Conservation (phyloP, 2,797 vertebrate genomes). For the Enteromius mattozi region DNA sequence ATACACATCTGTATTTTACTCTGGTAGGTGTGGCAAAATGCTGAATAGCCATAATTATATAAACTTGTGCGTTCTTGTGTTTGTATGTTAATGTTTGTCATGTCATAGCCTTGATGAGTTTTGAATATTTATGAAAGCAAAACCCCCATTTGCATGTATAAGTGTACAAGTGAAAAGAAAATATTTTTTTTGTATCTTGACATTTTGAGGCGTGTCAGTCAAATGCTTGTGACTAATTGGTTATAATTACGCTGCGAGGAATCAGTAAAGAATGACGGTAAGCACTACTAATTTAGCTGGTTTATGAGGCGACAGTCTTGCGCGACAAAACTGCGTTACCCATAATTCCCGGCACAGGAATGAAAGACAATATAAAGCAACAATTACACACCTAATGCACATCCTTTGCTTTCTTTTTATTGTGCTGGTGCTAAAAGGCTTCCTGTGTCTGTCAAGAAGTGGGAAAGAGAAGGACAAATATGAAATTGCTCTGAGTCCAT, state of each 20-base stretch:
- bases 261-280: not conserved
- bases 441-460: not conserved
- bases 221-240: slow-evolving; percentile 16
- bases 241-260: not conserved
- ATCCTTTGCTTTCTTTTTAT: slow-evolving; percentile 6
- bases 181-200: not conserved
- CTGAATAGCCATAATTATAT: not conserved
- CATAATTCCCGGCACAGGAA: not conserved
- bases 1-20: not conserved
- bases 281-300: slow-evolving; percentile 1
- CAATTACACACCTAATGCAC: slow-evolving; percentile 26
- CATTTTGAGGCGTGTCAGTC: not conserved
- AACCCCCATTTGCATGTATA: no score
- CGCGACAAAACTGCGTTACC: slow-evolving; percentile 16
- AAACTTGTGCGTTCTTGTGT: not conserved
- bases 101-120: not conserved
- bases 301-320: not conserved
- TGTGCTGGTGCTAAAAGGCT: slow-evolving; percentile 13
- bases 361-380: slow-evolving; percentile 4
- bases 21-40: not conserved
- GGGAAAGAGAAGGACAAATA: slow-evolving; percentile 1
- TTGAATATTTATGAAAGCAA: no score
- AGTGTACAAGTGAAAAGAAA: not conserved
- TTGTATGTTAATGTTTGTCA: not conserved
- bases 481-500: slow-evolving; percentile 16